phyloP scores from a whole-genome alignment of 2,888 invertebrate genomes.

The Ligdia adustata region DNA sequence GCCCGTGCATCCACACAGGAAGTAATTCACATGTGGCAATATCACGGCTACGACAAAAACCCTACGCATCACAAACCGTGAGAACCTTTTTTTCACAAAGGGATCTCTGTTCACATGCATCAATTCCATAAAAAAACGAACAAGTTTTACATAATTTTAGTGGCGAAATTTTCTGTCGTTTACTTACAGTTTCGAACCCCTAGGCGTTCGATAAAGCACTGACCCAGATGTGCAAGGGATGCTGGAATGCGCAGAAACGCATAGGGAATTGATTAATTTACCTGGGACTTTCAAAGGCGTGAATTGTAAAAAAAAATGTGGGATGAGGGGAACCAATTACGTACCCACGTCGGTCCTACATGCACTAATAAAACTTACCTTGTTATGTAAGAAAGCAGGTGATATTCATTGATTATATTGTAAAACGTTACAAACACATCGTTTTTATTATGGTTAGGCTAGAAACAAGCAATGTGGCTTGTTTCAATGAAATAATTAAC shows the following conservation, averaged over 20 bases:
- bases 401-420: constrained; percentile 48
- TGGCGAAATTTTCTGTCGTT: constrained; percentile 64
- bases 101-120: constrained; percentile 62
- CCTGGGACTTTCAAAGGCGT: constrained; percentile 63
- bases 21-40: constrained; percentile 59
- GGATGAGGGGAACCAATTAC: constrained; percentile 64
- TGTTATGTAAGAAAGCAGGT: constrained; percentile 38
- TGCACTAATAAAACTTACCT: constrained; percentile 51
- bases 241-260: constrained; percentile 65
- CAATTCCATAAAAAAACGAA: constrained; percentile 55
- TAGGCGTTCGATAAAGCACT: constrained; percentile 36
- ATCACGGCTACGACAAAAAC: constrained; percentile 46
- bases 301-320: constrained; percentile 65
- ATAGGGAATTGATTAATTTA: constrained; percentile 53
- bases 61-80: constrained; percentile 59
- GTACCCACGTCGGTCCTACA: constrained; percentile 58
- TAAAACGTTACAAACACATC: constrained; percentile 53
- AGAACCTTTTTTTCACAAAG: constrained; percentile 63
- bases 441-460: constrained; percentile 46
- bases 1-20: constrained; percentile 57
- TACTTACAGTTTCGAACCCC: constrained; percentile 50
- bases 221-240: constrained; percentile 48
- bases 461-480: constrained; percentile 65
- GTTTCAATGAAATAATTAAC: constrained; percentile 50
- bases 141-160: constrained; percentile 50